These are phyloP conservation scores for Halocynthia aurantium DNA, from an alignment of 23 tunicate species.

Conservation along the genomic window DNA sequence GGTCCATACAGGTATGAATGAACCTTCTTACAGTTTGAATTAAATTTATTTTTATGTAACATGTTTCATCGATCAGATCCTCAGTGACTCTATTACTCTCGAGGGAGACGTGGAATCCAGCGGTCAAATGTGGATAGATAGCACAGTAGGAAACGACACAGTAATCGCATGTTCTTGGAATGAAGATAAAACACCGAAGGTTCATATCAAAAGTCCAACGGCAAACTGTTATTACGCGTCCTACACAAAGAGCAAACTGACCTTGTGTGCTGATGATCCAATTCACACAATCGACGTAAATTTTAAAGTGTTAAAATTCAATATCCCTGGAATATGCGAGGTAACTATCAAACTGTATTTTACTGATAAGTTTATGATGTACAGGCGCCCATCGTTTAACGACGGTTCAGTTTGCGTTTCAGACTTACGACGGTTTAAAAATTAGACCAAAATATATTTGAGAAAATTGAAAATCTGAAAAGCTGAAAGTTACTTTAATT, in stretches of 20 bases:
- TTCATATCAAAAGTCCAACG: background rate
- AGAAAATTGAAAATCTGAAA: too few species aligned
- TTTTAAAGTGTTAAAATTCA: slow-evolving; percentile 27
- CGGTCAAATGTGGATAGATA: slow-evolving; percentile 27
- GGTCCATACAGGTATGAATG: too few species aligned
- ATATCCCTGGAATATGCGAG: slow-evolving; percentile 54
- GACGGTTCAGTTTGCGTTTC: too few species aligned
- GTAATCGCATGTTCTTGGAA: slow-evolving; percentile 19
- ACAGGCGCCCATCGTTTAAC: too few species aligned
- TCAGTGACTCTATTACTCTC: too few species aligned
- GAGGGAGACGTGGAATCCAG: background rate
- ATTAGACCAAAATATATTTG: too few species aligned
- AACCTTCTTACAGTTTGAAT: too few species aligned
- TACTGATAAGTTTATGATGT: background rate
- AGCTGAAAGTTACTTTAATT: too few species aligned
- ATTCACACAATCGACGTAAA: slow-evolving; percentile 13
- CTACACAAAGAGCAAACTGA: background rate
- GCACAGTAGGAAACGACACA: slow-evolving; percentile 44
- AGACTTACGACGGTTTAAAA: too few species aligned
- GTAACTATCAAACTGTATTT: slow-evolving; percentile 14
- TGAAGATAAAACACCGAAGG: background rate
- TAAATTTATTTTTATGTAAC: too few species aligned
- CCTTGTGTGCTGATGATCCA: slow-evolving; percentile 15
- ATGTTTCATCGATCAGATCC: too few species aligned
- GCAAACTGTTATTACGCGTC: slow-evolving; percentile 34